Conservation (phyloP, 2,113 vertebrate species). For the Leptobrachium ailaonicum region DNA sequence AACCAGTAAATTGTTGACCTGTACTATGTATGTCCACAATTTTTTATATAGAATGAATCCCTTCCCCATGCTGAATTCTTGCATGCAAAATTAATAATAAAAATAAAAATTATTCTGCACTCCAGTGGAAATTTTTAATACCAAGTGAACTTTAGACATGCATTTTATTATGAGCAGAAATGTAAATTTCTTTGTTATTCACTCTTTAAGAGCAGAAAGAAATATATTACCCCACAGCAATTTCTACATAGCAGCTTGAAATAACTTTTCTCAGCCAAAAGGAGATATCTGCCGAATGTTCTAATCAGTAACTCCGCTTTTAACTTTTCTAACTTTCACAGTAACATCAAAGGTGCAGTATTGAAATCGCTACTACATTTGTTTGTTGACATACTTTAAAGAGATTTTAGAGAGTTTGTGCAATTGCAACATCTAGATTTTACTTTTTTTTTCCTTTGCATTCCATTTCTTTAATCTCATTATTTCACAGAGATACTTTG, state of each 20-base stretch:
- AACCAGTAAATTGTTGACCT: conserved; percentile 13
- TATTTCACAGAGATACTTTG: no score
- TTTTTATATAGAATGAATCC: conserved; percentile 12
- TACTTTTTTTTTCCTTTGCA: conserved; percentile 14
- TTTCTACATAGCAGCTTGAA: neutral
- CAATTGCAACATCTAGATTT: conserved; percentile 30
- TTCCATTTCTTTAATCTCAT: neutral
- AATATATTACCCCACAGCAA: conserved; percentile 5
- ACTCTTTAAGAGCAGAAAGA: conserved; percentile 28
- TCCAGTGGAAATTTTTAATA: conserved; percentile 30
- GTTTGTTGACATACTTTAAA: conserved; percentile 25
- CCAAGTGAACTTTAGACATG: conserved; percentile 55
- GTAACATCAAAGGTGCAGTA: conserved; percentile 26
- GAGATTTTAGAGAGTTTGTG: conserved; percentile 49
- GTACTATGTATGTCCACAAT: conserved; percentile 8
- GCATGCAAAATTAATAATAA: conserved; percentile 63
- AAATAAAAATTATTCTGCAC: conserved; percentile 49
- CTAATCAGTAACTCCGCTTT: neutral
- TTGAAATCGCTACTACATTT: conserved; percentile 50
- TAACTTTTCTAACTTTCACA: neutral
- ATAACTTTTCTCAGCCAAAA: neutral
- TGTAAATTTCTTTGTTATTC: conserved; percentile 9
- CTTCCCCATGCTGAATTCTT: conserved; percentile 51
- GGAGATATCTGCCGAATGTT: neutral
- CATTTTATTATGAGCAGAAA: conserved; percentile 54